phyloP scores from a whole-genome alignment of 2,888 invertebrate genomes.

The Tricholauxania praeusta region DNA sequence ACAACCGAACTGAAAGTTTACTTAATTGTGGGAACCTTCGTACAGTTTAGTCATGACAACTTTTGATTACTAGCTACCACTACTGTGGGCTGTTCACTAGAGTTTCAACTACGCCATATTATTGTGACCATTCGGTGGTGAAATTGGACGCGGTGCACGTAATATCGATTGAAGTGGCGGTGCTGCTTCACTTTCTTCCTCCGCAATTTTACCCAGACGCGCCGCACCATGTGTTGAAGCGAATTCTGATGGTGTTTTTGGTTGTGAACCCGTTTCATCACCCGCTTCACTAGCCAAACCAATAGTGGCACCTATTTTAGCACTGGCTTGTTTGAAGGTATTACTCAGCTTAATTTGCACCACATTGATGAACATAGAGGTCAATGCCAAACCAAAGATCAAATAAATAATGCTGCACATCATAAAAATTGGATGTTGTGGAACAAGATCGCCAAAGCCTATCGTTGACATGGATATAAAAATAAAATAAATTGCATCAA shows the following conservation, averaged over 20 bases:
- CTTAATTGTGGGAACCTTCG: too few relatives aligned
- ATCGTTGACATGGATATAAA: conserved; percentile 98
- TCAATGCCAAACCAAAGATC: conserved; percentile 93
- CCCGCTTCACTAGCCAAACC: conserved; percentile 71
- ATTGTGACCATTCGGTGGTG: conserved; percentile 45
- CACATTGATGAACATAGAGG: conserved; percentile 97
- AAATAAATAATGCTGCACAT: conserved; percentile 93
- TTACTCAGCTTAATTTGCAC: conserved; percentile 87
- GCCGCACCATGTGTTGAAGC: conserved; percentile 60
- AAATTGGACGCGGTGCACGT: conserved; percentile 51
- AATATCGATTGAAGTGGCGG: conserved; percentile 53
- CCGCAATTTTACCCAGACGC: conserved; percentile 59
- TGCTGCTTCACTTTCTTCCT: conserved; percentile 49
- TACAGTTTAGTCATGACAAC: too few relatives aligned
- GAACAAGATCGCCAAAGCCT: conserved; percentile 94
- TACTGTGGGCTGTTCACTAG: too few relatives aligned
- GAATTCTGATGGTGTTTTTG: conserved; percentile 59
- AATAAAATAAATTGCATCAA: conserved; percentile 96
- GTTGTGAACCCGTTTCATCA: conserved; percentile 50
- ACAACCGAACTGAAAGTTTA: too few relatives aligned
- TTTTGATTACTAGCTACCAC: too few relatives aligned
- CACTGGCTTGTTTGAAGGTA: conserved; percentile 86
- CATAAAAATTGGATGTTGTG: conserved; percentile 88
- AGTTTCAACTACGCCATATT: too few relatives aligned
- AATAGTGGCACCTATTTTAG: conserved; percentile 87